phyloP scores from a whole-genome alignment of 64 coral and sea anemone species.

The Montipora sp. region DNA sequence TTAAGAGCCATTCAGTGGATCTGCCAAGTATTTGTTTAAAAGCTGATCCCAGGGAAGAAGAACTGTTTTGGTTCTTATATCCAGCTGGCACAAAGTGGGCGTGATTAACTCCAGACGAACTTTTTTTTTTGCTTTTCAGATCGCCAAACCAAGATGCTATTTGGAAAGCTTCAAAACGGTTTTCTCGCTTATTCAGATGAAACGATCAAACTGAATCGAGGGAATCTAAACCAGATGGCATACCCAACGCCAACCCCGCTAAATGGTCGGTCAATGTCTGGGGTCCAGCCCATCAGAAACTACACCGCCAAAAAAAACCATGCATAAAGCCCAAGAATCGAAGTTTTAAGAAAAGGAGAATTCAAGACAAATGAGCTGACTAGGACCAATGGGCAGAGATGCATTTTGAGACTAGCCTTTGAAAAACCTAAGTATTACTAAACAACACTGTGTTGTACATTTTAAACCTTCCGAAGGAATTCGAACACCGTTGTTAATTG shows the following conservation, averaged over 20 bases:
- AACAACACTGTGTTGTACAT: not conserved
- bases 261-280: not conserved
- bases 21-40: too few relatives aligned
- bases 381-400: too few relatives aligned
- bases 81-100: too few relatives aligned
- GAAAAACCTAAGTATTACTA: not conserved
- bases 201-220: not conserved
- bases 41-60: not conserved
- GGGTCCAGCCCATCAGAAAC: not conserved
- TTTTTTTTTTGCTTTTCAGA: conserved; percentile 55
- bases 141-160: conserved; percentile 71
- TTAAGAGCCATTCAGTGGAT: too few relatives aligned
- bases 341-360: not conserved
- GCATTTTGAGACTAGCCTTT: too few relatives aligned
- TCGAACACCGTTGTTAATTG: not conserved
- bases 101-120: not conserved
- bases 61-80: not conserved
- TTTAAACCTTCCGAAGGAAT: not conserved
- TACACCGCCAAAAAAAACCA: too few relatives aligned
- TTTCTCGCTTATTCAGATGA: conserved; percentile 89
- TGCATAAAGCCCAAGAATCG: not conserved
- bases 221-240: not conserved
- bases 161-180: conserved; percentile 80
- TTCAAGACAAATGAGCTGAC: not conserved
- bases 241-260: not conserved